Percentiles rank a stretch among this genome's conserved stretches.
These are phyloP conservation scores for Phrynosoma blainvillii DNA, from an alignment of 2,113 vertebrate species.

Conservation along the genomic window DNA sequence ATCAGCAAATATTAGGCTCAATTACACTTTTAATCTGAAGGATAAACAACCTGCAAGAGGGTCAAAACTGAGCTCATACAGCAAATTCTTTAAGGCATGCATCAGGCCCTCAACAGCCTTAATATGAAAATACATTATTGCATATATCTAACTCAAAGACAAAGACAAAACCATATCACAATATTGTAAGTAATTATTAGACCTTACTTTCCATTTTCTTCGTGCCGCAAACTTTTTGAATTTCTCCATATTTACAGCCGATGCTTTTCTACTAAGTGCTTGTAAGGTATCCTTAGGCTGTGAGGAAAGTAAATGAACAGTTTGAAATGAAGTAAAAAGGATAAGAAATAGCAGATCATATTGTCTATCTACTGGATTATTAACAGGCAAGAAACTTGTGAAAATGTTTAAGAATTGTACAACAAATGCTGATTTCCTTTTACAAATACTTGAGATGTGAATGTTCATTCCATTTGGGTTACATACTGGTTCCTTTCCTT, in stretches of 20 bases:
- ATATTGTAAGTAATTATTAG: not conserved
- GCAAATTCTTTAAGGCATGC: not conserved
- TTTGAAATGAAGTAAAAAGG: constrained; percentile 17
- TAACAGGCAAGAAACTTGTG: not conserved
- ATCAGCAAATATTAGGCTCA: not conserved
- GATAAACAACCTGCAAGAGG: not conserved
- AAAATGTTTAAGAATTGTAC: not conserved
- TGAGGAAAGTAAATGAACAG: constrained; percentile 15
- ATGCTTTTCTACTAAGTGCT: constrained; percentile 95
- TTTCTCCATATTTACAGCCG: constrained; percentile 99
- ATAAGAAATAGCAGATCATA: not conserved
- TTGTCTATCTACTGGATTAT: not conserved
- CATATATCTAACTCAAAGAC: not conserved
- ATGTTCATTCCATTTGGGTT: not conserved
- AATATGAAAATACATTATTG: not conserved
- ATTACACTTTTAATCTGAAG: not conserved
- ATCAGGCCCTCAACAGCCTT: not conserved
- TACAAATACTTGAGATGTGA: not conserved
- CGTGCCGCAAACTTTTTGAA: constrained; percentile 98
- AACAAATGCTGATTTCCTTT: not conserved
- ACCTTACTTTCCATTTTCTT: constrained; percentile 96
- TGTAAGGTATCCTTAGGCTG: constrained; percentile 98
- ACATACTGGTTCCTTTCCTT: not conserved
- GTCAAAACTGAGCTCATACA: not conserved
- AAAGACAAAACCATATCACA: not conserved